These are phyloP conservation scores for Cryptoblepharus egeriae DNA, from an alignment of 2,797 vertebrate species.

Conservation along the genomic window DNA sequence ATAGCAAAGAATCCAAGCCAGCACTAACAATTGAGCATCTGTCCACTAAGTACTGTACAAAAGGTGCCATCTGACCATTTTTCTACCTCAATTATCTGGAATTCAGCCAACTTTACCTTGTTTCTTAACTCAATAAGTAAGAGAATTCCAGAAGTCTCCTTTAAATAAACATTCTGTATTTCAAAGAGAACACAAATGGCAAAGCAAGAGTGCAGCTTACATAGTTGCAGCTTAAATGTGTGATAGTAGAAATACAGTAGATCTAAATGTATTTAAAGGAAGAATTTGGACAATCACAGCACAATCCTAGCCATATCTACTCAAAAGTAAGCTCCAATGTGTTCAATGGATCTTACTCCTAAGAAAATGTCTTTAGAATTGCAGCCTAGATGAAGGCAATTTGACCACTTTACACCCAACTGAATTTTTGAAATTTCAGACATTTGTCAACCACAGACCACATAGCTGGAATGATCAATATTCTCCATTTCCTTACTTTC, in stretches of 20 bases:
- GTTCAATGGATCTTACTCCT: too few species aligned
- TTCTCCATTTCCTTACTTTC: slow-evolving; percentile 61
- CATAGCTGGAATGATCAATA: too few species aligned
- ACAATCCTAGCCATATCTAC: too few species aligned
- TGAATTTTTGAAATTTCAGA: neutral
- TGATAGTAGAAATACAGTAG: neutral
- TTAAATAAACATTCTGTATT: neutral
- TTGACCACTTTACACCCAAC: neutral
- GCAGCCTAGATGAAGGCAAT: too few species aligned
- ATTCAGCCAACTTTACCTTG: neutral
- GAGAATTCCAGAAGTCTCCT: neutral
- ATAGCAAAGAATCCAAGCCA: neutral
- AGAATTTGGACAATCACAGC: neutral
- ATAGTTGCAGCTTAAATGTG: neutral
- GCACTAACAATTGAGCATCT: neutral
- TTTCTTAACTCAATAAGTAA: neutral
- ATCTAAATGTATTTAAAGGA: neutral
- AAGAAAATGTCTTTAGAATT: too few species aligned
- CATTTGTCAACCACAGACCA: neutral
- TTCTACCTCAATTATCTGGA: neutral
- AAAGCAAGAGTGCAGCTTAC: neutral
- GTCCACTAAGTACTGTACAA: neutral
- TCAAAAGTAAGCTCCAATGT: too few species aligned
- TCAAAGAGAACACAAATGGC: neutral
- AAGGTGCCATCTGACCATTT: too few species aligned